Conservation (phyloP, 53 echinoderm and acorn worm species). For the Mesocentrotus franciscanus region DNA sequence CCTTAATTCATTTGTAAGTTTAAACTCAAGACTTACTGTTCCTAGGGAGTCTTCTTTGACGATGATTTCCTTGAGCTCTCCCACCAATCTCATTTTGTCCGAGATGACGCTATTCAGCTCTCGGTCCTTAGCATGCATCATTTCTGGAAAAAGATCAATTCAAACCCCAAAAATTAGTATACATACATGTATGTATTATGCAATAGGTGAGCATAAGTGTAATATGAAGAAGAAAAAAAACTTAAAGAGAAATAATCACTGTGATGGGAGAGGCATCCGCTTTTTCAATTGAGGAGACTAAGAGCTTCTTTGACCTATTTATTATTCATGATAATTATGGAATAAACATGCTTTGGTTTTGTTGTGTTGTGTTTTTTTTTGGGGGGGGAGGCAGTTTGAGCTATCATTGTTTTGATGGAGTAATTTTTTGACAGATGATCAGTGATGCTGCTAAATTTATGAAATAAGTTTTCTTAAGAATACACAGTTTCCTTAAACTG, state of each 20-base stretch:
- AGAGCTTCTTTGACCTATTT: background rate
- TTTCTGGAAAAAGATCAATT: slow-evolving; percentile 66
- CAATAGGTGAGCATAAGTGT: background rate
- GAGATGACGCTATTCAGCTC: slow-evolving; percentile 76
- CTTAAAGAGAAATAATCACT: background rate
- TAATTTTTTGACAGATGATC: no score
- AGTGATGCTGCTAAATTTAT: no score
- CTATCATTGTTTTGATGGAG: no score
- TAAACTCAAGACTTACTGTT: slow-evolving; percentile 66
- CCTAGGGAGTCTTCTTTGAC: slow-evolving; percentile 81
- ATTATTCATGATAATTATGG: no score
- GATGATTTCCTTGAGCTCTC: slow-evolving; percentile 85
- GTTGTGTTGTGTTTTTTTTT: no score
- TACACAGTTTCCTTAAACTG: no score
- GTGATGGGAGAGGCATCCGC: background rate
- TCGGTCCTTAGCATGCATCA: slow-evolving; percentile 91
- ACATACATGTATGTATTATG: background rate
- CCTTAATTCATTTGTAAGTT: background rate
- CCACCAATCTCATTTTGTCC: slow-evolving; percentile 84
- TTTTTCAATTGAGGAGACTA: background rate
- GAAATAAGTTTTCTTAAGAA: no score
- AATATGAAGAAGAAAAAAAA: background rate
- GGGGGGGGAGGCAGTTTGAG: no score
- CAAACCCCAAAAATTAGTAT: background rate
- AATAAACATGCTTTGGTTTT: no score